These are phyloP conservation scores for Lepetodrilus schrolli DNA, from an alignment of 2,888 invertebrate species.

Conservation along the genomic window DNA sequence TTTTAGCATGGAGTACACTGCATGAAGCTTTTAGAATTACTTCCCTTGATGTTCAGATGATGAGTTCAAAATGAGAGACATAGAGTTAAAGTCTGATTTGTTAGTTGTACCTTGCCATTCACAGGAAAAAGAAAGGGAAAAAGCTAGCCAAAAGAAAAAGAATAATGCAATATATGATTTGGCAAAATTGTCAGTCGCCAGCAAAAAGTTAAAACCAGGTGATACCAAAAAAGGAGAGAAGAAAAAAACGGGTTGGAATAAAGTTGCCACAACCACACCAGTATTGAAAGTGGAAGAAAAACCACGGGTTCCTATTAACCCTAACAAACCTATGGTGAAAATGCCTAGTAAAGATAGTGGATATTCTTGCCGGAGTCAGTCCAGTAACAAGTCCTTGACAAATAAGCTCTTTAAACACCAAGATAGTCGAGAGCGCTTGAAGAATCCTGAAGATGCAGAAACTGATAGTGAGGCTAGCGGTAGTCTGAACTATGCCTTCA, in stretches of 20 bases:
- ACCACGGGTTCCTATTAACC: conserved; percentile 41
- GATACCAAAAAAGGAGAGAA: conserved; percentile 12
- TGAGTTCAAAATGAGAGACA: too few species aligned
- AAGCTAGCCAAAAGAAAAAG: conserved; percentile 52
- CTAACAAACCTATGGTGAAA: conserved; percentile 59
- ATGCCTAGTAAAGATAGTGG: conserved; percentile 64
- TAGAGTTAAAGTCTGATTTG: too few species aligned
- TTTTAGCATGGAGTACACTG: too few species aligned
- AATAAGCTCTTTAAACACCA: conserved; percentile 35
- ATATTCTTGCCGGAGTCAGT: conserved; percentile 58
- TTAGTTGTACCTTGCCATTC: conserved; percentile 25
- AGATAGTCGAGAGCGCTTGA: conserved; percentile 43
- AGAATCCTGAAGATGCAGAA: conserved; percentile 43
- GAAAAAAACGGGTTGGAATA: background rate
- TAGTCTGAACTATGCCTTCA: conserved; percentile 36
- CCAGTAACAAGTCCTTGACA: conserved; percentile 40
- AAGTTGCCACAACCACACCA: conserved; percentile 21
- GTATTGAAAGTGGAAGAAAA: background rate
- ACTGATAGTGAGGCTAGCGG: conserved; percentile 41
- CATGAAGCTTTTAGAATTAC: too few species aligned
- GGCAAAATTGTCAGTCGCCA: conserved; percentile 29
- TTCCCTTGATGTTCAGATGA: too few species aligned
- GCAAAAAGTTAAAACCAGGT: conserved; percentile 11
- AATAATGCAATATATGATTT: conserved; percentile 45
- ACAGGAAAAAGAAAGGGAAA: conserved; percentile 64